Evolutionary conservation across 2,888 invertebrate genomes (phyloP).

Genomic region (Heliconius sara): DNA sequence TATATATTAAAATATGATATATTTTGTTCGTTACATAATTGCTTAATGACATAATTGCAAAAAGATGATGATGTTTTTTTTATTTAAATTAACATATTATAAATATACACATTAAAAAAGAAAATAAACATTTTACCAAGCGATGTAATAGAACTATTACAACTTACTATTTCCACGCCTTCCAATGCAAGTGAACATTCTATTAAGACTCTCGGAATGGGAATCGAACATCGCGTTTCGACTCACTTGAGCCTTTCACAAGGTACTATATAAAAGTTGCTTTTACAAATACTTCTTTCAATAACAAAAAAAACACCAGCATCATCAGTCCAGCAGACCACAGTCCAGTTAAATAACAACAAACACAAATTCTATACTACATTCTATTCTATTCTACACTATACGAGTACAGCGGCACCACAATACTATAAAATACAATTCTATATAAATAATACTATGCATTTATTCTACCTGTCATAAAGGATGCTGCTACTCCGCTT

Average conservation of each 20-base stretch:
- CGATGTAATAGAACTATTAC: too few relatives aligned
- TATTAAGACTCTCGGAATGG: too few relatives aligned
- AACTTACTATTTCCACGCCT: too few relatives aligned
- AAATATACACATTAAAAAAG: too few relatives aligned
- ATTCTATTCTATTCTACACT: slow-evolving; percentile 8
- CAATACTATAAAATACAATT: slow-evolving; percentile 2
- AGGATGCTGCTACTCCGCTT: slow-evolving; percentile 23
- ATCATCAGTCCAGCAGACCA: neutral
- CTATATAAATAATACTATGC: neutral
- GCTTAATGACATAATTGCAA: neutral
- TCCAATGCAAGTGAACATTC: too few relatives aligned
- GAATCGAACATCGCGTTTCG: too few relatives aligned
- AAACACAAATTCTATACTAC: slow-evolving; percentile 1
- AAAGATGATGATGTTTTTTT: neutral
- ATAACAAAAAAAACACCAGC: neutral
- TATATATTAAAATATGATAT: neutral
- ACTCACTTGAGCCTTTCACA: too few relatives aligned
- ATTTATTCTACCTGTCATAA: slow-evolving; percentile 32
- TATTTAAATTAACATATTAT: too few relatives aligned
- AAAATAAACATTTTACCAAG: too few relatives aligned
- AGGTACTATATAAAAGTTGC: too few relatives aligned
- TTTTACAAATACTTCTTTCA: too few relatives aligned
- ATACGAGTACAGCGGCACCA: neutral
- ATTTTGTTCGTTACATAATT: neutral
- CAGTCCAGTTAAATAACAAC: neutral